Evolutionary conservation across 2,113 vertebrate species (phyloP), one percentile per base, ranked within the genome.

Genomic region (Eulemur macaco): DNA sequence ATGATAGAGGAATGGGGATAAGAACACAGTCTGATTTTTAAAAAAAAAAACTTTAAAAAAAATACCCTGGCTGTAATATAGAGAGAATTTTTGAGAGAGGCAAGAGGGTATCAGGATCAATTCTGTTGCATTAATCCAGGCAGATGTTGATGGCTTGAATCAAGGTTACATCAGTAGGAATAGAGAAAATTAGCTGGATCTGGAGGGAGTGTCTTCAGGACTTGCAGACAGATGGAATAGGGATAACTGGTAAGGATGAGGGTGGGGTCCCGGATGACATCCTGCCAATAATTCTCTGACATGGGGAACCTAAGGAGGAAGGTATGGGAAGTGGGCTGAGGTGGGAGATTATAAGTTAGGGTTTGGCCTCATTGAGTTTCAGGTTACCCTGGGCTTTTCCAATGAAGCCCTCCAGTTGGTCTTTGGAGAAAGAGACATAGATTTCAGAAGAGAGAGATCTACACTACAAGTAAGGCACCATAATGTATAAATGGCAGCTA

Each of bases 381-480:
- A 73, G 21, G 21, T 76, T 60, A 85, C 73, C 88, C 47, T 80
- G 54, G 34, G 23, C 20, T 89, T 95, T 96, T 68, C 86, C 42
- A 90, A 6, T 50, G 73, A 92, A 89, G 29, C 29, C 18, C 17
- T 91, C 37, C 34, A 82, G 6, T 34, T 95, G 39, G 60, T 92
- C 31, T 96, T 89, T 92, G 50, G 50, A 78, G 90, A 89, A 50
- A 92, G 80, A 86, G 18, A 42, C 42, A 45, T 54, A 37, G 27
- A 74, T 76, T 94, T 96, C 54, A 84, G 29, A 90, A 96, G 63
- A 88, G 6, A 93, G 18, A 85, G 29, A 42, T 86, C 47, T 86
- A 66, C 12, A 15, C 9, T 52, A 71, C 12, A 91, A 91, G 34
- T 60, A 52, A 80, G 39, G 29, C 80, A 21, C 63, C 76, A 45